Evolutionary conservation across 2,797 vertebrate species (phyloP).

Genomic region (Heteromormyrus szaboi): DNA sequence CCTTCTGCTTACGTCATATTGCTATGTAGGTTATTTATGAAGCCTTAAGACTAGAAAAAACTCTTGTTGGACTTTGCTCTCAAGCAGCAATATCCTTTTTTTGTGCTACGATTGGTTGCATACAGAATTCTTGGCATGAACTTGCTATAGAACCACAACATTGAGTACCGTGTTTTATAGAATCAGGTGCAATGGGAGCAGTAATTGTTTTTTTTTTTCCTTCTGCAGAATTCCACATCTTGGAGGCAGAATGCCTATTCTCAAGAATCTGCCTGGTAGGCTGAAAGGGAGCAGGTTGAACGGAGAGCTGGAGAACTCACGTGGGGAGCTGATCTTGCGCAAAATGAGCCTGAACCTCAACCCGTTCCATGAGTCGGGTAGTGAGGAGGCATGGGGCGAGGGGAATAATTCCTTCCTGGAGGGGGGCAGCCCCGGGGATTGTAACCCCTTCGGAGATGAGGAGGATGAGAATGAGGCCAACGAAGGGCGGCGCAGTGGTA

Average conservation of each 20-base stretch:
- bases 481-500: slow-evolving; percentile 56
- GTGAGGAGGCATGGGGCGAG: slow-evolving; percentile 41
- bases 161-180: not conserved
- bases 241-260: slow-evolving; percentile 59
- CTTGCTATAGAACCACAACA: not conserved
- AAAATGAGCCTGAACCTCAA: slow-evolving; percentile 69
- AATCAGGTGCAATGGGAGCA: not conserved
- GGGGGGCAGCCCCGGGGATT: slow-evolving; percentile 51
- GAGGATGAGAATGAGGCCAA: slow-evolving; percentile 70
- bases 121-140: not conserved
- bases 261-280: slow-evolving; percentile 63
- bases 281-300: slow-evolving; percentile 57
- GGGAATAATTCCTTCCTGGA: slow-evolving; percentile 57
- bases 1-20: not conserved
- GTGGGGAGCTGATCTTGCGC: slow-evolving; percentile 57
- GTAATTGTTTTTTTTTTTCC: slow-evolving; percentile 9
- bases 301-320: slow-evolving; percentile 50
- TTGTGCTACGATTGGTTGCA: not conserved
- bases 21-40: not conserved
- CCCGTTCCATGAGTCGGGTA: slow-evolving; percentile 51
- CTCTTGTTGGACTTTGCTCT: not conserved
- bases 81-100: not conserved
- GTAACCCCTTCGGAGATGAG: slow-evolving; percentile 68
- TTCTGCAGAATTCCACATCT: slow-evolving; percentile 45
- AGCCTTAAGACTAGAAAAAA: not conserved